phyloP scores from a whole-genome alignment of 92 coral and sea anemone species.

The Zoanthus solanderi region DNA sequence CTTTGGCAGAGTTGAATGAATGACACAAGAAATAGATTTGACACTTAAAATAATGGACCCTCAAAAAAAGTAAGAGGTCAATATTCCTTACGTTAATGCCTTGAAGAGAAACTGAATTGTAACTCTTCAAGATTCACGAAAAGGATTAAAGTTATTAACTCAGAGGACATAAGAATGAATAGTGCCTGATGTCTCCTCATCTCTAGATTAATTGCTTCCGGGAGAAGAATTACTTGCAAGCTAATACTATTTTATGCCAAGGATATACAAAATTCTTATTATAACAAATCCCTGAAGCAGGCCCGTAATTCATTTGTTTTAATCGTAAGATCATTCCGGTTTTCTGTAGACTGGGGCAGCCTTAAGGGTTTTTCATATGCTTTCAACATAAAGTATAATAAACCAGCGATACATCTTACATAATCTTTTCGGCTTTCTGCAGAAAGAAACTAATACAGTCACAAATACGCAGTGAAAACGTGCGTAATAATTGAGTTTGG shows the following conservation, averaged over 20 bases:
- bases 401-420: no score
- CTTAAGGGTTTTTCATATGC: no score
- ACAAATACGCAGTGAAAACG: no score
- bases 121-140: slow-evolving; percentile 10
- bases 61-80: neutral
- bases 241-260: neutral
- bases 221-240: neutral
- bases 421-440: no score
- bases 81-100: neutral
- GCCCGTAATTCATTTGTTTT: neutral
- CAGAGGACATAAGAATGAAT: neutral
- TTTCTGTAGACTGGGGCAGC: no score
- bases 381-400: no score
- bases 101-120: neutral
- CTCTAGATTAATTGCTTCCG: slow-evolving; percentile 44
- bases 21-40: neutral
- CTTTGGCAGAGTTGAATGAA: neutral
- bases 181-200: neutral
- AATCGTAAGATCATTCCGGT: no score
- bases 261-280: neutral
- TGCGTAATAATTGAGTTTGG: no score
- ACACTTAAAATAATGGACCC: neutral
- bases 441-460: no score
- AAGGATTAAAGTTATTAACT: neutral
- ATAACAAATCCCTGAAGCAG: neutral